A percentile compares a stretch with the other conserved stretches of the same genome.
Evolutionary conservation across 1,140 invertebrate genomes (phyloP).

Genomic region (Drosophila sulfurigaster): DNA sequence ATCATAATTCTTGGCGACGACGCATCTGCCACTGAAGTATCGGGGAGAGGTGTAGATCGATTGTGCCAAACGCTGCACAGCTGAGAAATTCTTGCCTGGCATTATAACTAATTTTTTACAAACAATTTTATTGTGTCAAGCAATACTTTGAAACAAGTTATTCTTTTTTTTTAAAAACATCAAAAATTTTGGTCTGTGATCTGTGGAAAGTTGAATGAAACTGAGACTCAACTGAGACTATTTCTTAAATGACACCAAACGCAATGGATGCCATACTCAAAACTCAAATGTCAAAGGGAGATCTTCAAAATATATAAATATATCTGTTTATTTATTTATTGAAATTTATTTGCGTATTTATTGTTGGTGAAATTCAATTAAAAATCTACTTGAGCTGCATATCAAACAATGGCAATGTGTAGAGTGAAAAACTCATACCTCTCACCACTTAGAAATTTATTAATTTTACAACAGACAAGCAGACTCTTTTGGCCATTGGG

Average conservation of each 20-base stretch:
- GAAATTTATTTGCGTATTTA: conserved; percentile 47
- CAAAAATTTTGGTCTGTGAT: conserved; percentile 22
- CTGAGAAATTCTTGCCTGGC: conserved; percentile 26
- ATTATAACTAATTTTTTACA: conserved; percentile 2
- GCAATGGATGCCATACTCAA: conserved; percentile 6
- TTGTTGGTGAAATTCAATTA: conserved; percentile 67
- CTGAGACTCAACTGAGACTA: background rate
- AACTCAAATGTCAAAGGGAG: background rate
- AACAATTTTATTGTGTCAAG: background rate
- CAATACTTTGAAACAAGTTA: conserved; percentile 8
- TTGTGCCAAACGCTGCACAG: conserved; percentile 15
- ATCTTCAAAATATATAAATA: conserved; percentile 6
- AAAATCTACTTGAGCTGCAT: conserved; percentile 51
- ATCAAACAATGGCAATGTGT: conserved; percentile 42
- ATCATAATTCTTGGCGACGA: background rate
- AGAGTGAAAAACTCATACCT: conserved; percentile 19
- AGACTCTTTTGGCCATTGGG: background rate
- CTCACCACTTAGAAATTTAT: conserved; percentile 63
- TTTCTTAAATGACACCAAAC: conserved; percentile 16
- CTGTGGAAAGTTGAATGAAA: conserved; percentile 2
- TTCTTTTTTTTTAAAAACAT: conserved; percentile 13
- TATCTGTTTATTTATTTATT: conserved; percentile 55
- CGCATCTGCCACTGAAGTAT: conserved; percentile 7
- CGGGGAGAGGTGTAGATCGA: conserved; percentile 1
- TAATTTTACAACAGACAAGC: conserved; percentile 63